Evolutionary conservation across 2,113 vertebrate species (phyloP), one percentile per base, ranked within the genome.

Genomic region (Thymallus thymallus): DNA sequence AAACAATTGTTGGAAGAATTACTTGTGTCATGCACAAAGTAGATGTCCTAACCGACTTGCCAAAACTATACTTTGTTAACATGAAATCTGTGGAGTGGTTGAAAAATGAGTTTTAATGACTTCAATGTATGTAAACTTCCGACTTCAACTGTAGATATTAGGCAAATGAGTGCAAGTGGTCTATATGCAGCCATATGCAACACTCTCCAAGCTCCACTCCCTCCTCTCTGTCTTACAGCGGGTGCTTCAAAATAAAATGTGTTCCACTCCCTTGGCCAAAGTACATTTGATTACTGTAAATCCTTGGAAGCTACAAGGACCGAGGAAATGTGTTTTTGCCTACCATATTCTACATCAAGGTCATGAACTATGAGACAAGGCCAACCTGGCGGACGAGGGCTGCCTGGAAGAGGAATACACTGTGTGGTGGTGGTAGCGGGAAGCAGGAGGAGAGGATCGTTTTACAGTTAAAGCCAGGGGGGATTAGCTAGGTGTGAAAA

Each of bases 261-360:
- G 76, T 72, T 82, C 32, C 45, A 76, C 65, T 71, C 74, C 74
- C 65, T 71, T 60, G 48, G 70, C 51, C 69, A 29, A 78, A 82
- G 74, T 82, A 66, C 68, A 76, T 82, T 75, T 71, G 80, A 73
- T 73, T 76, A 79, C 32, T 30, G 64, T 61, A 76, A 79, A 79
- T 79, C 81, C 68, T 67, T 46, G 62, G 29, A 68, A 76, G 73
- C 51, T 55, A 46, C 32, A 23, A 67, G 76, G 24, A 13, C 9
- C 14, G 46, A 35, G 23, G 63, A 61, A 71, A 72, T 62, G 66
- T 71, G 24, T 65, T 30, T 72, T 60, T n/a, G 23, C 56, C 56
- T 82, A 75, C 48, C 62, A 26, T 20, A 46, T 69, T 35, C 55
- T 6, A 46, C 73, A 71, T 55, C 78, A 84, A 80, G 78, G 78